Evolutionary conservation across 2,888 invertebrate species (phyloP).

Genomic region (Halictus quadricinctus): DNA sequence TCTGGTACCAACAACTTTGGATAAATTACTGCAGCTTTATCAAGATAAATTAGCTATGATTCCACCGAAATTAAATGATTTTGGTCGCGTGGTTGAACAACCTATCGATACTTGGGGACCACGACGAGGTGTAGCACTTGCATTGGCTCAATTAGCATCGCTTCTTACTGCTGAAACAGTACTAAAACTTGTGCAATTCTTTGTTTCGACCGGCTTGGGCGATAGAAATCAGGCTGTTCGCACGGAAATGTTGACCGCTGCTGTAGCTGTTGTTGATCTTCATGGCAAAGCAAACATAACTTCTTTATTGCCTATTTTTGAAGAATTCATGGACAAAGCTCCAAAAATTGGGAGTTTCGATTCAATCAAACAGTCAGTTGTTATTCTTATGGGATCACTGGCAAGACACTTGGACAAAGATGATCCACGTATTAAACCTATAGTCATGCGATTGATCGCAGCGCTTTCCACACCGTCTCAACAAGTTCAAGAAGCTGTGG

Average conservation of each 20-base stretch:
- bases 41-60: slow-evolving; percentile 90
- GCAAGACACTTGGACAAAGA: slow-evolving; percentile 97
- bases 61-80: slow-evolving; percentile 93
- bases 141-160: slow-evolving; percentile 91
- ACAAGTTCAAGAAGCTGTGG: slow-evolving; percentile 98
- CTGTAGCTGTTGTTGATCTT: slow-evolving; percentile 94
- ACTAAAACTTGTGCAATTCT: slow-evolving; percentile 89
- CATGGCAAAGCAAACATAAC: slow-evolving; percentile 91
- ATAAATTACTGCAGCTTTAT: slow-evolving; percentile 89
- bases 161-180: slow-evolving; percentile 88
- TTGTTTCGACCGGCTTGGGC: slow-evolving; percentile 92
- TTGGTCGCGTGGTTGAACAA: slow-evolving; percentile 93
- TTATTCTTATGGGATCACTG: slow-evolving; percentile 97
- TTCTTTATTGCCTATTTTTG: slow-evolving; percentile 94
- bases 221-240: slow-evolving; percentile 93
- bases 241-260: slow-evolving; percentile 96
- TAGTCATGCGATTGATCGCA: slow-evolving; percentile 93
- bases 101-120: slow-evolving; percentile 96
- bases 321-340: slow-evolving; percentile 95
- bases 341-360: slow-evolving; percentile 96
- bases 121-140: slow-evolving; percentile 93
- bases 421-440: slow-evolving; percentile 96
- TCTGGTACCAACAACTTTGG: slow-evolving; percentile 85
- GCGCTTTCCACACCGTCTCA: slow-evolving; percentile 98
- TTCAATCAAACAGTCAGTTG: slow-evolving; percentile 96